Base-by-base conservation (phyloP, 2,113 vertebrate genomes). In the Urocolius indicus region DNA sequence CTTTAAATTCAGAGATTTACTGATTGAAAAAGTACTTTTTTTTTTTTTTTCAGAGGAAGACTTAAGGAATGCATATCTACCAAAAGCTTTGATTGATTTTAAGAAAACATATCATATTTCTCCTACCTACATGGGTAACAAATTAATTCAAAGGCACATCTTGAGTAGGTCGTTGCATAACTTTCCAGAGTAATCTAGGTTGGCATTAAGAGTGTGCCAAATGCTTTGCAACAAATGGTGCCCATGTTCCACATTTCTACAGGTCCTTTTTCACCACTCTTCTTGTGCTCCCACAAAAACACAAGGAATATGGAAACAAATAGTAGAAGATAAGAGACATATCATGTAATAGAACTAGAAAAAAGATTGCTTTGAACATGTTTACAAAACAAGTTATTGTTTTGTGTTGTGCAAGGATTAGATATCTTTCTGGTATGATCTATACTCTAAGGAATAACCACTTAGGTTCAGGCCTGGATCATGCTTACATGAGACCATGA, bases 341-440 rank as follows among this genome's bases (percentile, higher is more conserved):
- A 73, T 86, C 52, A 86, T 66, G 27, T 14, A 73, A 46, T 13
- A 74, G 24, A 92, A 83, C 46, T 46, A 63, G 61, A 87, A 80
- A 65, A 65, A 83, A 69, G 4, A 69, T 76, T 93, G 66, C n/a
- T 27, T 75, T 82, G 46, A 92, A 74, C 12, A 48, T 58, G 41
- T 83, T 87, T 95, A 75, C 68, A 86, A 92, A 91, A 83, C 59
- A 90, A 86, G 46, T 41, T 85, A 66, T 85, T 89, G 55, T 71
- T 93, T 87, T 83, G 36, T 69, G 59, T 71, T 52, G 2, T 83
- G 38, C 32, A 79, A 90, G 22, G 75, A 57, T 91, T 78, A 82
- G 36, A 30, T 71, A 52, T 67, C 19, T 69, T 49, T 38, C 87
- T 80, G 58, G 43, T 89, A 69, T 91, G 88, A 79, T 79, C 61